phyloP scores from a whole-genome alignment of 2,797 vertebrate species.

The Rallus crepitans region DNA sequence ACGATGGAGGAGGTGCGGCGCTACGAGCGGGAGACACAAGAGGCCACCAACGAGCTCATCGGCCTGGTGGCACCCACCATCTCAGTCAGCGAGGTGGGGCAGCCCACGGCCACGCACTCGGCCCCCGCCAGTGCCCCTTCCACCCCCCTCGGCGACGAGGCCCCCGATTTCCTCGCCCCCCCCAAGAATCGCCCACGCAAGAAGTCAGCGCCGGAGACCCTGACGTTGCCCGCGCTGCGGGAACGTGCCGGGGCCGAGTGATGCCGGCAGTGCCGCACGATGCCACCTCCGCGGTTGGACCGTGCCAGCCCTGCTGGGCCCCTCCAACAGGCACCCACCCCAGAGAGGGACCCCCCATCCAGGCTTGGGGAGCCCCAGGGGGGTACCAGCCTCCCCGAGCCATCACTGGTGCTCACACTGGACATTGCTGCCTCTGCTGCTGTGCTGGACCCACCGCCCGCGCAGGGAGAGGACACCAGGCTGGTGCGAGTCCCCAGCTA shows the following conservation, averaged over 20 bases:
- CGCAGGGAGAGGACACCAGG: not conserved
- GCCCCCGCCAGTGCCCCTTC: constrained; percentile 73
- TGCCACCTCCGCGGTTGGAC: not conserved
- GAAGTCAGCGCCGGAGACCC: constrained; percentile 76
- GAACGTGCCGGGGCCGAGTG: constrained; percentile 59
- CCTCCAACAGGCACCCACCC: not conserved
- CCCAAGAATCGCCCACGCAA: constrained; percentile 76
- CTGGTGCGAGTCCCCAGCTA: not conserved
- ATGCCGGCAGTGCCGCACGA: rapidly evolving
- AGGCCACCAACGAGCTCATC: constrained; percentile 88
- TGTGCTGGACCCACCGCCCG: not conserved
- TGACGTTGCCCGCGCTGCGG: constrained; percentile 70
- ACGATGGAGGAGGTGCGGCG: constrained; percentile 89
- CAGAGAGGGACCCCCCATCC: not conserved
- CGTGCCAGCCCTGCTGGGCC: not conserved
- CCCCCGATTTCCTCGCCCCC: constrained; percentile 76
- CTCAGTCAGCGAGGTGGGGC: constrained; percentile 67
- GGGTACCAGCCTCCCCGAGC: not conserved
- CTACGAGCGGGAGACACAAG: constrained; percentile 86
- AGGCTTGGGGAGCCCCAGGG: not conserved
- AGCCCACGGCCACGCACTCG: constrained; percentile 53
- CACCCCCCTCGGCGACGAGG: constrained; percentile 72
- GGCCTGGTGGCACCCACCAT: constrained; percentile 76
- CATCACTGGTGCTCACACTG: rapidly evolving
- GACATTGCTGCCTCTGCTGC: not conserved